These are phyloP conservation scores for Acanthopagrus latus DNA, from an alignment of 2,797 vertebrate species.

Conservation along the genomic window DNA sequence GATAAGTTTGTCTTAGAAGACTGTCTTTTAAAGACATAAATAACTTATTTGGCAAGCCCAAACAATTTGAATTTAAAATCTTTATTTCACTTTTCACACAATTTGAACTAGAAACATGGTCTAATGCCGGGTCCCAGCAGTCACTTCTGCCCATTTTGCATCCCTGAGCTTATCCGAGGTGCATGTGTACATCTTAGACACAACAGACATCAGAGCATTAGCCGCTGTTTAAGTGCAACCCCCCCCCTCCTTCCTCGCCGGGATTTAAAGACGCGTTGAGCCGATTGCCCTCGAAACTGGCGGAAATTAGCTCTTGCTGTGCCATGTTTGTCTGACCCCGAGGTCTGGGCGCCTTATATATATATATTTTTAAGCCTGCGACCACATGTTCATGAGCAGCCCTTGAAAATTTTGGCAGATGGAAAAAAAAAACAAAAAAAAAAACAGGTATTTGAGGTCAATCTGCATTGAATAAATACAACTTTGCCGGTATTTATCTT, in stretches of 20 bases:
- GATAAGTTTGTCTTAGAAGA: background rate
- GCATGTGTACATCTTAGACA: constrained; percentile 14
- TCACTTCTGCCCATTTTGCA: background rate
- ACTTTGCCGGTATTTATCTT: constrained; percentile 51
- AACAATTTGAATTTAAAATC: background rate
- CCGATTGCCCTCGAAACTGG: constrained; percentile 61
- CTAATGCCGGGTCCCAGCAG: background rate
- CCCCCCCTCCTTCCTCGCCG: constrained; percentile 42
- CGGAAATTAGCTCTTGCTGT: constrained; percentile 71
- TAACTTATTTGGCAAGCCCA: background rate
- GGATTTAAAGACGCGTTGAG: constrained; percentile 71
- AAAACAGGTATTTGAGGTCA: constrained; percentile 53
- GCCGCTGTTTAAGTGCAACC: constrained; percentile 56
- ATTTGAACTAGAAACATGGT: background rate
- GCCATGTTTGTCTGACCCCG: constrained; percentile 57
- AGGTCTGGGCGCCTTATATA: constrained; percentile 17
- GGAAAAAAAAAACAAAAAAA: constrained; percentile 48
- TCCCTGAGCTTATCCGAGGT: background rate
- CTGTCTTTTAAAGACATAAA: background rate
- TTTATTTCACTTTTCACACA: background rate
- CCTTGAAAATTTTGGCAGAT: constrained; percentile 39
- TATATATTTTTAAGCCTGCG: constrained; percentile 40
- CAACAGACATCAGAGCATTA: constrained; percentile 42
- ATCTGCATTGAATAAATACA: constrained; percentile 60
- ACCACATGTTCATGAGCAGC: constrained; percentile 56